Base-by-base conservation (phyloP, 1,140 invertebrate species). In the Dinothrombium tinctorium region DNA sequence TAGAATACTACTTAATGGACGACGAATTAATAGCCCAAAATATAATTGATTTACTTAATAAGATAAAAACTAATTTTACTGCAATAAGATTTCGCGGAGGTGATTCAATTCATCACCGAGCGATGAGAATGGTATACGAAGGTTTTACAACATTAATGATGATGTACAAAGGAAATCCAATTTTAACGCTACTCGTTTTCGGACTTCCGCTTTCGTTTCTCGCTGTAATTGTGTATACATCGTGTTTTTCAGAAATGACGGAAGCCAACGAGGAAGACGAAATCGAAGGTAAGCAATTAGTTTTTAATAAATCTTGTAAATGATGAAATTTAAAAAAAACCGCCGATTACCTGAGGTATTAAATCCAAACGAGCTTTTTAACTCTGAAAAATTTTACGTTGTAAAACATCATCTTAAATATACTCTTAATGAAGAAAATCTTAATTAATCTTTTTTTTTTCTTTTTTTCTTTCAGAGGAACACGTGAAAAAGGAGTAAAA, bases 91-190 rank as follows among this genome's bases (percentile, higher is more conserved):
- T n/a, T n/a, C n/a, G n/a, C 55, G 83, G 83, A 19, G 83, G 83
- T 14, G 76, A 79, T 51, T 68, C 66, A 38, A 69, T 73, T 53
- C 56, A 67, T 20, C 69, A 80, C 17, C 62, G 71, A 33, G 41
- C 77, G 19, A 78, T 78, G 52, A 64, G 82, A 52, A 66, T 67
- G 3, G 49, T 48, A 28, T 87, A 75, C 55, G 78, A 87, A 58
- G 40, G 20, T 1, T 41, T 35, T 22, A 22, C 41, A 19, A 43
- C 39, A 12, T 29, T 45, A 14, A n/a, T 45, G 29, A 59, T 21
- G 71, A 87, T 89, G 80, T 89, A 81, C 80, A 63, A 64, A 47
- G 80, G 80, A 15, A 86, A 89, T 63, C 83, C 84, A 3, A 73
- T 87, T 25, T 59, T 90, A 33, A 86, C 82, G 6, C 66, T 76